Base-by-base conservation (phyloP, 2,113 vertebrate species). In the Aramus guarauna region DNA sequence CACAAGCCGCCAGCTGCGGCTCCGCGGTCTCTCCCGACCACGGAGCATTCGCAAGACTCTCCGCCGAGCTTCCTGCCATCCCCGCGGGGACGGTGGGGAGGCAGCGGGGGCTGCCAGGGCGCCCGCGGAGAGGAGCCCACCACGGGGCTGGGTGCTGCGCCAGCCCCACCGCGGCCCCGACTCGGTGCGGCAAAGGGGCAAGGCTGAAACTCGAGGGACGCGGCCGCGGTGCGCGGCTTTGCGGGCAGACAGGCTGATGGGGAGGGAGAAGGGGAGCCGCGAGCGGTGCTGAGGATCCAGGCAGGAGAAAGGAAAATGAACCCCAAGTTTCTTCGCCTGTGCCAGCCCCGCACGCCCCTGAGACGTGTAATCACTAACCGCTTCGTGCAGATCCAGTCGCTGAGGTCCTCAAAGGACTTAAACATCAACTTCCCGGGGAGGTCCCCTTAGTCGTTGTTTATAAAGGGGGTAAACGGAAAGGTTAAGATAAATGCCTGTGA, bases 1-100 rank as follows among this genome's bases (percentile, higher is more conserved):
- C 94, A 79, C 95, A 87, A 64, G 69, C 94, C 89, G 1, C 77
- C 91, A 91, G 94, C 93, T 90, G 87, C 93, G 95, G 90, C 85
- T 88, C 90, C 4, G 72, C 0, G 36, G 95, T 64, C 90, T 60
- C 62, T 91, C 34, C 87, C 1, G 2, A 76, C 95, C 94, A 68
- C 34, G 2, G 45, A 71, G 91, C 73, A 11, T 55, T 88, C 48
- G 13, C 60, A 29, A 18, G 52, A 14, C 36, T 72, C 85, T 85
- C 79, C 26, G 37, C 80, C 0, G 18, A 91, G 87, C 77, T 71
- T 69, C 52, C 67, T 66, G 67, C 76, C 85, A 29, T 48, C 66
- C 79, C 80, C 48, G 64, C 3, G 4, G 58, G 60, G 48, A 11
- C 0, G 5, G 34, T 1, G 8, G 37, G 50, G 73, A 79, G 32